Evolutionary conservation across 2,113 vertebrate species (phyloP).

Genomic region (Lonchura striata): DNA sequence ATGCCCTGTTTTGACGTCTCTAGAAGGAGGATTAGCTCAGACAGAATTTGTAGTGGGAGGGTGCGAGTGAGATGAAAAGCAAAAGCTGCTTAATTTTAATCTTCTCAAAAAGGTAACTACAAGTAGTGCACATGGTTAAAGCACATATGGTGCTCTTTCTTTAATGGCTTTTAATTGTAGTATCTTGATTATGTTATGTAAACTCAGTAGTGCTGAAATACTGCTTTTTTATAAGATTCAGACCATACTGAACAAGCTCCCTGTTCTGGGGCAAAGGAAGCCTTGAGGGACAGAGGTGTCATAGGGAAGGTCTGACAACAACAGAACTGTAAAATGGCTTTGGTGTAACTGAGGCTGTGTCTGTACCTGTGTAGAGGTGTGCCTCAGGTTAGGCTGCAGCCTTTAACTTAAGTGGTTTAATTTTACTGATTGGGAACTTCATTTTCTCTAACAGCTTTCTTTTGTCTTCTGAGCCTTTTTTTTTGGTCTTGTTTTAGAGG

Average conservation of each 20-base stretch:
- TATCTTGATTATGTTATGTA: not conserved
- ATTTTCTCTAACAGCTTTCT: not conserved
- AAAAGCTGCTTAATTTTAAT: constrained; percentile 61
- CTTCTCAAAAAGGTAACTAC: constrained; percentile 47
- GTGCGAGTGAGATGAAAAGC: constrained; percentile 46
- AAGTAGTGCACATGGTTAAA: not conserved
- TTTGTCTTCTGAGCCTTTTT: not conserved
- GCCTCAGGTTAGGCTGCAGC: not conserved
- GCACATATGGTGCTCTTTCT: not conserved
- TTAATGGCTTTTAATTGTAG: constrained; percentile 16
- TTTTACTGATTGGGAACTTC: not conserved
- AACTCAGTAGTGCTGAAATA: not conserved
- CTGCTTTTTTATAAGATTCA: not conserved
- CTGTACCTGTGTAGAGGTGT: too few species aligned
- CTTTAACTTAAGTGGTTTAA: not conserved
- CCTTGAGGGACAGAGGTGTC: not conserved
- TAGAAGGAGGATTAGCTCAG: constrained; percentile 52
- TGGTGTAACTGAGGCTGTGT: not conserved
- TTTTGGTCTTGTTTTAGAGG: not conserved
- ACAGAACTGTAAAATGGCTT: not conserved
- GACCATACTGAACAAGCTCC: fast-evolving
- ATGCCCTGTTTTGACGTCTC: constrained; percentile 50
- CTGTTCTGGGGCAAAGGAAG: not conserved
- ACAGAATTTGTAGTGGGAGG: constrained; percentile 50
- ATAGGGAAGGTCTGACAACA: not conserved